Conservation (phyloP, 2,888 invertebrate genomes). For the Pardosa pseudoannulata region DNA sequence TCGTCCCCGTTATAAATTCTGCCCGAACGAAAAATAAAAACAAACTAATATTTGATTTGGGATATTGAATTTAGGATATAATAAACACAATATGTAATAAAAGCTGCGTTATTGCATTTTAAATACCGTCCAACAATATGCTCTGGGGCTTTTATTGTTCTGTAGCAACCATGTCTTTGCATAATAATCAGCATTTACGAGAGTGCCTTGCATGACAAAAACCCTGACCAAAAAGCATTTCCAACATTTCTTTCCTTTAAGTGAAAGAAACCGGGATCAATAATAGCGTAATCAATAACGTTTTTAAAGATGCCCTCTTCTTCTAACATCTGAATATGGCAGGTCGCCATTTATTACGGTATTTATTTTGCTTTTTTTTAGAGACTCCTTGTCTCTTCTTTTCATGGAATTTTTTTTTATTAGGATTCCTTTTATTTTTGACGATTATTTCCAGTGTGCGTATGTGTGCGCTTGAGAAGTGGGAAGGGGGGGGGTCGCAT, state of each 20-base stretch:
- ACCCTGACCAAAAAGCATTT: constrained; percentile 39
- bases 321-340: constrained; percentile 69
- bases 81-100: constrained; percentile 1
- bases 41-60: not conserved
- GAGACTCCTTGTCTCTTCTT: constrained; percentile 24
- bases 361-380: constrained; percentile 47
- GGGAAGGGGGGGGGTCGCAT: constrained; percentile 29
- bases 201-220: constrained; percentile 18
- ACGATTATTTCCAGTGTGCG: constrained; percentile 41
- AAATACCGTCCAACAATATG: not conserved
- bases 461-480: too few species aligned
- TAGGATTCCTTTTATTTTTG: constrained; percentile 33
- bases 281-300: constrained; percentile 69
- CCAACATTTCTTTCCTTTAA: constrained; percentile 35
- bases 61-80: not conserved
- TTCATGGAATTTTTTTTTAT: constrained; percentile 33
- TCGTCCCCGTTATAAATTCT: too few species aligned
- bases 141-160: not conserved
- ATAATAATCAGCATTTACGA: not conserved
- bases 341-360: constrained; percentile 68
- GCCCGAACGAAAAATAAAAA: too few species aligned
- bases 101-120: not conserved
- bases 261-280: constrained; percentile 58
- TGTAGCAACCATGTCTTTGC: not conserved
- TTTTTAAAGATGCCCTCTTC: constrained; percentile 70